Percentiles rank a stretch among this genome's conserved stretches.
phyloP scores from a whole-genome alignment of 2,888 invertebrate genomes.

The Amphiduros pacificus region DNA sequence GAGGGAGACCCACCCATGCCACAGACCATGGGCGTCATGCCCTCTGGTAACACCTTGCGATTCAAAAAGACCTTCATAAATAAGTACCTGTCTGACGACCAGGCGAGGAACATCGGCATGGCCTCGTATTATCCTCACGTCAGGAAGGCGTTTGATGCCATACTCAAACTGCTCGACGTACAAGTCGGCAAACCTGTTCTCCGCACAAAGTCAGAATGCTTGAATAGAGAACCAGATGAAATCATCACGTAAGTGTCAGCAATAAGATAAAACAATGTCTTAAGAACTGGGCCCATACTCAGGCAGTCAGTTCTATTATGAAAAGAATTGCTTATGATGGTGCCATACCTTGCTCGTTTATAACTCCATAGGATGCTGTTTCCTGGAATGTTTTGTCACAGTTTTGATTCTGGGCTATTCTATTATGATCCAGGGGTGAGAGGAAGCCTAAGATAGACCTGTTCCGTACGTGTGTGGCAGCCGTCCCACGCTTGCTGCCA shows the following conservation, averaged over 20 bases:
- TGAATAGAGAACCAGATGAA: conserved; percentile 74
- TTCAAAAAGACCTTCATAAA: conserved; percentile 95
- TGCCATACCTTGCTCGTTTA: no score
- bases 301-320: no score
- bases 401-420: no score
- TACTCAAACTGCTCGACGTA: conserved; percentile 87
- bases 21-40: conserved; percentile 87
- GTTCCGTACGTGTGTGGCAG: conserved; percentile 97
- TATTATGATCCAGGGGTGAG: conserved; percentile 80
- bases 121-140: conserved; percentile 96
- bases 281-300: no score
- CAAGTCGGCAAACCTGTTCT: conserved; percentile 96
- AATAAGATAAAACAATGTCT: no score
- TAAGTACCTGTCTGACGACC: conserved; percentile 82
- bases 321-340: no score
- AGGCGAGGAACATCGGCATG: conserved; percentile 95
- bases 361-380: no score
- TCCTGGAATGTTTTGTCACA: no score
- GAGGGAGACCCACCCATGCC: conserved; percentile 99
- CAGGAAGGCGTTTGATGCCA: conserved; percentile 91
- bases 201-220: conserved; percentile 94
- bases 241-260: conserved; percentile 53
- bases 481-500: conserved; percentile 94
- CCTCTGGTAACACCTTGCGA: conserved; percentile 91
- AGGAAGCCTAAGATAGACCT: conserved; percentile 96